phyloP scores from a whole-genome alignment of 2,797 vertebrate species.

The Falco berigora region DNA sequence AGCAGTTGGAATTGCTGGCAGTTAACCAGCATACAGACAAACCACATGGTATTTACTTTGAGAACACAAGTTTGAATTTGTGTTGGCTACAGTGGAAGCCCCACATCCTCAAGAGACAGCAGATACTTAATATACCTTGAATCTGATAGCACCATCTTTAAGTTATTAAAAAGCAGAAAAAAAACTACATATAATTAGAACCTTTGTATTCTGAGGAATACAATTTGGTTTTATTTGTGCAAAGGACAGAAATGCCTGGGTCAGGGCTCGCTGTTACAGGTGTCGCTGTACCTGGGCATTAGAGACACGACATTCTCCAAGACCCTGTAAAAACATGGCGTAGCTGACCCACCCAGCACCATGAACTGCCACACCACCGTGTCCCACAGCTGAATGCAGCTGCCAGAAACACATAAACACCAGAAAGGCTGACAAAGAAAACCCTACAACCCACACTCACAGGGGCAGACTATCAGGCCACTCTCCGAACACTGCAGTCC shows the following conservation, averaged over 20 bases:
- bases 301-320: neutral
- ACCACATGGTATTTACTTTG: neutral
- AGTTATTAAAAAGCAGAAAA: neutral
- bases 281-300: neutral
- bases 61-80: neutral
- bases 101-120: neutral
- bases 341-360: neutral
- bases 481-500: neutral
- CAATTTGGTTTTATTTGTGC: neutral
- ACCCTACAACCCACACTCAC: neutral
- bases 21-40: neutral
- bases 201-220: neutral
- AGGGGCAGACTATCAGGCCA: neutral
- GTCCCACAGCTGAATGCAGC: neutral
- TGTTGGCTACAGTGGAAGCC: neutral
- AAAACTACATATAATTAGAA: neutral
- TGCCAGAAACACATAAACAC: neutral
- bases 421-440: neutral
- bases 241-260: neutral
- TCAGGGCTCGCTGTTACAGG: neutral
- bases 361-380: neutral
- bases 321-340: neutral
- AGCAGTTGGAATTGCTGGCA: neutral
- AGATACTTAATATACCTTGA: neutral
- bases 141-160: neutral